Base-by-base conservation (phyloP, 2,888 invertebrate genomes). In the Opisthograptis luteolata region DNA sequence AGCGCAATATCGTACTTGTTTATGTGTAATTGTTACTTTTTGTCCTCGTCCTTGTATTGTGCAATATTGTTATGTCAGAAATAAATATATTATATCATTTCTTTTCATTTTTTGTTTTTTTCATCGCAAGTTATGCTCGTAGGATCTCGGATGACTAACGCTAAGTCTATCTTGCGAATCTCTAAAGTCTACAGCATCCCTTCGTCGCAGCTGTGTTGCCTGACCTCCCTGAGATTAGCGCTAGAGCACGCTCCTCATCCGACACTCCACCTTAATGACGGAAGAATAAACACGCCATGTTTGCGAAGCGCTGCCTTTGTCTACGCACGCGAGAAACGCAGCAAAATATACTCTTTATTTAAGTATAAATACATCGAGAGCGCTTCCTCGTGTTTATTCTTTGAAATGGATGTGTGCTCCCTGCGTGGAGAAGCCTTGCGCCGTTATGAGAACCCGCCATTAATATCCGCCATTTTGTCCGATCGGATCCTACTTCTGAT, bases 331-430 rank as follows among this genome's bases (percentile, higher is more conserved):
- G 76, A 75, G 70, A 68, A 70, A 78, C 81, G 77, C 82, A 79
- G 79, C 76, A 73, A 85, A 84, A 84, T 85, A 85, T 81, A 82
- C 82, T 75, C 82, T 79, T 79, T 82, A 84, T 87, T 85, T 84
- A 87, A n/a, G 87, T 87, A 87, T 88, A 86, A 87, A 87, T 86
- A 84, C 87, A 84, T 84, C 81, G 82, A 82, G 82, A 84, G 80
- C 79, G 74, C 76, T 81, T 82, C 78, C 80, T 76, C 72, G 70
- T 87, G 86, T 87, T 86, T 86, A 81, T 84, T 84, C 83, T 86
- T 80, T 80, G 86, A 83, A 84, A 87, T 87, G 84, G 85, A 84
- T 83, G 84, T 85, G 79, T 74, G 77, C 75, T 69, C 37, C 76
- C 76, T 70, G 9, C 24, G n/a, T 9, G 24, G 7, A 24, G 9